Conservation (phyloP, 2,113 vertebrate species). For the Rhinopomastus cyanomelas region DNA sequence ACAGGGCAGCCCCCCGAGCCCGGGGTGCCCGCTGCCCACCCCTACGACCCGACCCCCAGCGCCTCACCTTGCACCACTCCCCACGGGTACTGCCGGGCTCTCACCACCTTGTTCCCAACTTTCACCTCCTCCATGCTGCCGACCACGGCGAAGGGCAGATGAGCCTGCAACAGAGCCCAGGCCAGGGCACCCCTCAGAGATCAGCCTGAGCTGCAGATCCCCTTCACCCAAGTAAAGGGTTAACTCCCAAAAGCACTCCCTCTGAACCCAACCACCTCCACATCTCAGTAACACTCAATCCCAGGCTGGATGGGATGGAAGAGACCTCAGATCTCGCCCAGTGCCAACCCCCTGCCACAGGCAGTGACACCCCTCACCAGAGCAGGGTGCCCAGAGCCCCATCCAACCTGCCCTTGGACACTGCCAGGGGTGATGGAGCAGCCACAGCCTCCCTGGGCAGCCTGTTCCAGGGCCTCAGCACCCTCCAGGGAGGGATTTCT, state of each 20-base stretch:
- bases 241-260: background rate
- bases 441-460: too few species aligned
- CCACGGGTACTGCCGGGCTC: slow-evolving; percentile 97
- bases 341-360: too few species aligned
- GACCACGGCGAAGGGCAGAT: slow-evolving; percentile 95
- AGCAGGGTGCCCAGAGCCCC: too few species aligned
- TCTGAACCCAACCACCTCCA: background rate
- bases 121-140: slow-evolving; percentile 97
- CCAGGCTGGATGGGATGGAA: too few species aligned
- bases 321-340: too few species aligned
- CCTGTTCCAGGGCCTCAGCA: too few species aligned
- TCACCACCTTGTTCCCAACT: slow-evolving; percentile 95
- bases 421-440: too few species aligned
- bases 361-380: too few species aligned
- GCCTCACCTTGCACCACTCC: slow-evolving; percentile 95
- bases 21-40: background rate
- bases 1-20: background rate
- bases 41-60: background rate
- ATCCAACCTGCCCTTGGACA: too few species aligned
- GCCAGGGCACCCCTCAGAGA: background rate
- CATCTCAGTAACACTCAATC: too few species aligned
- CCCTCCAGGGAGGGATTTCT: too few species aligned
- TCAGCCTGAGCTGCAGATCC: background rate
- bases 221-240: background rate
- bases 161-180: slow-evolving; percentile 79